Evolutionary conservation across 2,797 vertebrate genomes (phyloP).

Genomic region (Phoxinus dragarum): DNA sequence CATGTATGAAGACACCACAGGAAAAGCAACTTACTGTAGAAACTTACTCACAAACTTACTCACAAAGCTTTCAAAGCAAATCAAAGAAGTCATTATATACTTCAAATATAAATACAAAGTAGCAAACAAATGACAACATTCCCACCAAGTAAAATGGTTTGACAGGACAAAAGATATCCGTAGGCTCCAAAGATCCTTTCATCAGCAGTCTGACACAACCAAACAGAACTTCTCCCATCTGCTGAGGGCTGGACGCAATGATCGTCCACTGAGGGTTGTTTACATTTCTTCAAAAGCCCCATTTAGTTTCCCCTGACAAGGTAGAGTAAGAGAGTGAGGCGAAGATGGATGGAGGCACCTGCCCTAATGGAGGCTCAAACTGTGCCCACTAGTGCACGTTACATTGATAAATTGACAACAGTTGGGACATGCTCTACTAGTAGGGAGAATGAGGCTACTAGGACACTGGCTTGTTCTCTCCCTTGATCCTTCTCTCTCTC

Average conservation of each 20-base stretch:
- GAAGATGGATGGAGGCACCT: conserved; percentile 99
- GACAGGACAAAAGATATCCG: conserved; percentile 29
- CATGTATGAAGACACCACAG: conserved; percentile 25
- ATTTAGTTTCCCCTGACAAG: conserved; percentile 98
- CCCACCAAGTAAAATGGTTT: conserved; percentile 39
- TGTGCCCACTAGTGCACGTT: conserved; percentile 99
- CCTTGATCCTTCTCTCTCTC: conserved; percentile 56
- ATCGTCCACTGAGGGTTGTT: conserved; percentile 98
- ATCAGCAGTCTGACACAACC: conserved; percentile 19
- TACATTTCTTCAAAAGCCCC: conserved; percentile 99
- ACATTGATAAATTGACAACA: conserved; percentile 99
- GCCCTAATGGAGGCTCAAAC: conserved; percentile 99
- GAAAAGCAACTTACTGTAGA: conserved; percentile 14
- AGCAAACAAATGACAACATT: conserved; percentile 18
- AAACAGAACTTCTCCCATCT: conserved; percentile 44
- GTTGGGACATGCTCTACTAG: conserved; percentile 97
- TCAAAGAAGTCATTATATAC: conserved; percentile 12
- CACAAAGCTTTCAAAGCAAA: not conserved
- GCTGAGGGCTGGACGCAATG: conserved; percentile 72
- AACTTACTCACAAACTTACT: not conserved
- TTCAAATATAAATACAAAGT: not conserved
- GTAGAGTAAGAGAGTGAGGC: conserved; percentile 95
- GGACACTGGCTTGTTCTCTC: conserved; percentile 79
- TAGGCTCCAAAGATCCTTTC: conserved; percentile 36
- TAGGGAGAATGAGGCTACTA: conserved; percentile 93